Evolutionary conservation across 2,113 vertebrate genomes (phyloP).

Genomic region (Nycticorax nycticorax): DNA sequence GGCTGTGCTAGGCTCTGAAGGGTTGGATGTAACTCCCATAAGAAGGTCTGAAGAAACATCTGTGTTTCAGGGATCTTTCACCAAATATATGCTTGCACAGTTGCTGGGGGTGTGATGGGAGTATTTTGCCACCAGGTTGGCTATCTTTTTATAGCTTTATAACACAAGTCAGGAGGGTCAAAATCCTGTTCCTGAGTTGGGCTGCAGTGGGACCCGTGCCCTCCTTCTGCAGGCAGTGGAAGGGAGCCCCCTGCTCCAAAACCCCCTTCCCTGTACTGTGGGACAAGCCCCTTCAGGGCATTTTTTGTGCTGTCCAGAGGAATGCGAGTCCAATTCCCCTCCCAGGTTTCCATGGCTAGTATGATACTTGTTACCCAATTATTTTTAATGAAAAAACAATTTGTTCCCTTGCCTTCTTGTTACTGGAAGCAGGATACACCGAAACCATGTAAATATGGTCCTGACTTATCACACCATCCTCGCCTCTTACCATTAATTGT

Average conservation of each 20-base stretch:
- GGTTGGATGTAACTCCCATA: neutral
- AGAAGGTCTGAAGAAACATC: neutral
- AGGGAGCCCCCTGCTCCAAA: neutral
- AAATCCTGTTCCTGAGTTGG: neutral
- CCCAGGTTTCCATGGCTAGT: neutral
- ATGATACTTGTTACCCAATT: neutral
- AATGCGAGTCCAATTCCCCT: neutral
- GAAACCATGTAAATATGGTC: neutral
- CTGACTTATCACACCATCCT: neutral
- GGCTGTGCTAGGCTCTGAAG: neutral
- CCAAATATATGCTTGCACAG: accelerated
- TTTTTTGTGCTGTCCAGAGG: neutral
- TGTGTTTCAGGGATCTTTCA: neutral
- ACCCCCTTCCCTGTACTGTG: too few species aligned
- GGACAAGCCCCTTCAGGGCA: neutral
- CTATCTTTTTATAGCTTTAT: neutral
- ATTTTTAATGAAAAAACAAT: neutral
- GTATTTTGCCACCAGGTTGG: neutral
- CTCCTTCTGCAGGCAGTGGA: neutral
- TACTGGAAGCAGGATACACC: neutral
- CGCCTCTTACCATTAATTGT: conserved; percentile 23
- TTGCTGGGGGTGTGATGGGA: neutral
- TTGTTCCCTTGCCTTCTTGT: neutral
- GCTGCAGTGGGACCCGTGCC: neutral
- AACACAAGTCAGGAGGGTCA: neutral